These are phyloP conservation scores for Rhinatrema bivittatum DNA, from an alignment of 2,797 vertebrate species.

Conservation along the genomic window DNA sequence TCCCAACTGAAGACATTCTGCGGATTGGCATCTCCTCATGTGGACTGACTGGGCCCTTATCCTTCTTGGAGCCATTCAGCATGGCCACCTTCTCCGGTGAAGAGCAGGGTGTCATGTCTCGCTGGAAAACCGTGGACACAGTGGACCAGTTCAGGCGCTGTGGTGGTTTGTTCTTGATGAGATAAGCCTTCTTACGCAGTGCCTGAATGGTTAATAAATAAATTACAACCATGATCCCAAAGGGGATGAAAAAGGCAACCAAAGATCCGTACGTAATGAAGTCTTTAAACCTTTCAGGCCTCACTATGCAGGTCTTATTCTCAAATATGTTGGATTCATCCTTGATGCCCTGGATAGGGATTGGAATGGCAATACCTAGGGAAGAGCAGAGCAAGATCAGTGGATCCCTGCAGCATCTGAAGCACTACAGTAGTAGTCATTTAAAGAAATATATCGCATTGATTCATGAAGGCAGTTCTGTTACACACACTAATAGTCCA, in stretches of 20 bases:
- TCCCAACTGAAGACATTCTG: constrained; percentile 78
- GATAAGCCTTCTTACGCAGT: constrained; percentile 81
- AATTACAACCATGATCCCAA: constrained; percentile 90
- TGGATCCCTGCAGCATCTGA: constrained; percentile 3
- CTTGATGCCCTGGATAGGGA: constrained; percentile 84
- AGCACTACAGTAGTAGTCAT: background rate
- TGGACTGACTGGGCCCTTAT: constrained; percentile 36
- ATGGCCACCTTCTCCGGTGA: constrained; percentile 66
- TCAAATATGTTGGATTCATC: constrained; percentile 57
- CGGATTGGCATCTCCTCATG: constrained; percentile 54
- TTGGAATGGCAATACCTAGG: constrained; percentile 84
- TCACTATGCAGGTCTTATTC: constrained; percentile 75
- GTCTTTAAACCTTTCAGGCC: constrained; percentile 68
- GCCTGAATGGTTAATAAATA: constrained; percentile 89
- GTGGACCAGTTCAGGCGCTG: constrained; percentile 67
- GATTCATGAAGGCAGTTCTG: no score
- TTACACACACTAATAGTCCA: no score
- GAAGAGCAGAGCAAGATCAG: constrained; percentile 23
- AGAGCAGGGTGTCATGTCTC: constrained; percentile 48
- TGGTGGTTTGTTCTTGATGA: constrained; percentile 72
- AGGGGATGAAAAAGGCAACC: constrained; percentile 84
- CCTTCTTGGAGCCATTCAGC: constrained; percentile 52
- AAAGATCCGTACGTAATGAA: constrained; percentile 92
- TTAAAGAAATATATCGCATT: rapidly evolving
- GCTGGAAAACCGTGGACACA: constrained; percentile 78